Percentiles rank a stretch among this genome's conserved stretches.
These are phyloP conservation scores for Acronicta alni DNA, from an alignment of 2,888 invertebrate species.

Conservation along the genomic window DNA sequence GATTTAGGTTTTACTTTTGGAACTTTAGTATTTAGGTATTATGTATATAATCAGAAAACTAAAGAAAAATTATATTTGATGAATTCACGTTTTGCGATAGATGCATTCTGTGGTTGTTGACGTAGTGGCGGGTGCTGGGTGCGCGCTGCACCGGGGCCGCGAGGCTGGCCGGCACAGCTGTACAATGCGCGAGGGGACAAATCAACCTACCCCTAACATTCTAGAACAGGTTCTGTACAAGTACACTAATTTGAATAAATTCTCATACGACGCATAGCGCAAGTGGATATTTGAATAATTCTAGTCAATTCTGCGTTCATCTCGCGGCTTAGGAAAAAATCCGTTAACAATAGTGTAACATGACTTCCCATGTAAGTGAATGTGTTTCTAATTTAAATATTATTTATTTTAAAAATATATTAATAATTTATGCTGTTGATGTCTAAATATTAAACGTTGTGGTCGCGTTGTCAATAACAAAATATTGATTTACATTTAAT, in stretches of 20 bases:
- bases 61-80: no score
- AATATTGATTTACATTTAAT: not conserved
- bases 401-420: conserved; percentile 9
- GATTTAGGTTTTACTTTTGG: conserved; percentile 29
- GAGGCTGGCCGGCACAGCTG: conserved; percentile 50
- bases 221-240: conserved; percentile 77
- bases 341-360: conserved; percentile 59
- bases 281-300: conserved; percentile 62
- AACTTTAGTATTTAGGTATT: conserved; percentile 45
- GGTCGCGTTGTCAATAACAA: not conserved
- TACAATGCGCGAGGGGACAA: conserved; percentile 53
- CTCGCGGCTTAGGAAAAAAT: conserved; percentile 50
- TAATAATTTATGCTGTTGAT: not conserved
- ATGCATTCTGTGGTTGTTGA: conserved; percentile 2
- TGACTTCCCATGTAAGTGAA: conserved; percentile 39
- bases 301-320: conserved; percentile 53
- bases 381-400: conserved; percentile 51
- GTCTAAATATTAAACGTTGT: not conserved
- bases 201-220: conserved; percentile 58
- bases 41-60: no score
- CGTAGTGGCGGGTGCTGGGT: conserved; percentile 40
- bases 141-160: conserved; percentile 41
- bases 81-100: no score
- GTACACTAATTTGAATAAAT: conserved; percentile 84
- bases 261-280: conserved; percentile 63